Evolutionary conservation across 2,797 vertebrate species (phyloP).

Genomic region (Chaetodon trifasciatus): DNA sequence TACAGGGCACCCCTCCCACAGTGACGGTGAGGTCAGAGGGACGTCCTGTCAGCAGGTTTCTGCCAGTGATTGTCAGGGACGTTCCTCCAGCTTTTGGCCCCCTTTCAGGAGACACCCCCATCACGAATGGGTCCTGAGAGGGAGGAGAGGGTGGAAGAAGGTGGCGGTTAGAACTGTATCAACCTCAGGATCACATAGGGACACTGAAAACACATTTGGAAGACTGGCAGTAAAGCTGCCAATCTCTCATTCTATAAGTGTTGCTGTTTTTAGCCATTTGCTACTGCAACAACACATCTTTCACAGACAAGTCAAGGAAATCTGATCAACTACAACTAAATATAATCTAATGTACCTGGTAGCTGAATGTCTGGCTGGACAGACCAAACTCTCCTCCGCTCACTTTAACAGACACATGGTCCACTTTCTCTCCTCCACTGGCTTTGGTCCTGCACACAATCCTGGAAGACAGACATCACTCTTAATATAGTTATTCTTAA

Average conservation of each 20-base stretch:
- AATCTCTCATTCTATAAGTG: not conserved
- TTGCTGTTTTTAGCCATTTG: not conserved
- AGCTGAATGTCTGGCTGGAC: constrained; percentile 91
- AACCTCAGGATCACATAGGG: no score
- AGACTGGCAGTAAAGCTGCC: not conserved
- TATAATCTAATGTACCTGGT: constrained; percentile 87
- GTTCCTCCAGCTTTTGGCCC: constrained; percentile 96
- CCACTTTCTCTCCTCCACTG: constrained; percentile 86
- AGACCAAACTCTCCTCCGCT: constrained; percentile 88
- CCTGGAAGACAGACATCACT: constrained; percentile 75
- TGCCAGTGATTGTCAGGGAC: constrained; percentile 89
- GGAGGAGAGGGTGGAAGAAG: not conserved
- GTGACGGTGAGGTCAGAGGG: constrained; percentile 88
- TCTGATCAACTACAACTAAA: not conserved
- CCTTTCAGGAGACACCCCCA: constrained; percentile 88
- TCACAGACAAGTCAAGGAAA: not conserved
- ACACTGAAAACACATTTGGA: not conserved
- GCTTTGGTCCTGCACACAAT: constrained; percentile 91
- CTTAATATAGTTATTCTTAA: not conserved
- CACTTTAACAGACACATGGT: constrained; percentile 89
- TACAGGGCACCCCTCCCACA: constrained; percentile 91
- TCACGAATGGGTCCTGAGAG: constrained; percentile 91
- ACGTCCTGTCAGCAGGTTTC: constrained; percentile 91
- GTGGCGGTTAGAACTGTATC: not conserved
- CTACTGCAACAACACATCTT: not conserved